These are phyloP conservation scores for Plebejus melissa DNA, from an alignment of 2,888 invertebrate species.

Conservation along the genomic window DNA sequence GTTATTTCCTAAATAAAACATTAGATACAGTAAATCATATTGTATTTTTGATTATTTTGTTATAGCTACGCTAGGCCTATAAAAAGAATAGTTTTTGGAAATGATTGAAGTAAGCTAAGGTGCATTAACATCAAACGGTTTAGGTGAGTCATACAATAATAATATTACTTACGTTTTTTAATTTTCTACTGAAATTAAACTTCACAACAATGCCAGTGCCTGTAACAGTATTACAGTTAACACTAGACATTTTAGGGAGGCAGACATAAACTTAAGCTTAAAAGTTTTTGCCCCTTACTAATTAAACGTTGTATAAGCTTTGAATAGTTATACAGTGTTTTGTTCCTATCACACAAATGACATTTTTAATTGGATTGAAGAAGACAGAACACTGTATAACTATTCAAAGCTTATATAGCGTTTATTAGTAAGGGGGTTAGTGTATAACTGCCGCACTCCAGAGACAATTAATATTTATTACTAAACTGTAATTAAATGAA, in stretches of 20 bases:
- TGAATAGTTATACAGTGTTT: no score
- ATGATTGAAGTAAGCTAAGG: neutral
- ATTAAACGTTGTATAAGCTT: no score
- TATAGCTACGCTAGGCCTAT: neutral
- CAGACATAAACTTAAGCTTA: neutral
- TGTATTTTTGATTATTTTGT: neutral
- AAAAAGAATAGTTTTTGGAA: neutral
- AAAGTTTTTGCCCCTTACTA: no score
- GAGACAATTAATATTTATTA: no score
- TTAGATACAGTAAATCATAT: neutral
- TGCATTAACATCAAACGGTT: neutral
- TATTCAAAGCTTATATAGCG: no score
- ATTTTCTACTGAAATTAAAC: neutral
- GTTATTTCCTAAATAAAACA: neutral
- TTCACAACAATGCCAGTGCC: neutral
- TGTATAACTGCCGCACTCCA: no score
- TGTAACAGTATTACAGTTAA: neutral
- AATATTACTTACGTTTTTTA: neutral
- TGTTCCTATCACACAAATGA: no score
- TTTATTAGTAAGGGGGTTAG: no score
- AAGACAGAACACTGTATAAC: no score
- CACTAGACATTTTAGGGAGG: neutral
- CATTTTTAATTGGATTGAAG: no score
- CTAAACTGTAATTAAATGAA: no score
- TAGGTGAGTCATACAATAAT: neutral